Percentiles rank a stretch among this genome's conserved stretches.
These are phyloP conservation scores for Lepidochitona cinerea DNA, from an alignment of 2,888 invertebrate genomes.

Conservation along the genomic window DNA sequence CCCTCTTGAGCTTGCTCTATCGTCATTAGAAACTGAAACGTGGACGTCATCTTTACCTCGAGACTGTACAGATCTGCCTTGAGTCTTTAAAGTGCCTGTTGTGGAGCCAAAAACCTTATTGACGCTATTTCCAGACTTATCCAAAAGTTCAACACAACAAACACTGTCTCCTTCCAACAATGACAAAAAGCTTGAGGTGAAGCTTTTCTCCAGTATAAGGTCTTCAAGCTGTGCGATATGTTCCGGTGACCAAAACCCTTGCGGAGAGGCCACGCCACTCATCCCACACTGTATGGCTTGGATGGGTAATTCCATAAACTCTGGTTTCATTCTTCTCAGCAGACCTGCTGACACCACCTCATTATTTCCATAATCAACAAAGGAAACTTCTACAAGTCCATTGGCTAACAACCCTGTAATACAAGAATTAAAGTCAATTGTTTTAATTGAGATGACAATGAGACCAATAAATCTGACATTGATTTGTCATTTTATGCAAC, in stretches of 20 bases:
- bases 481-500: too few species aligned
- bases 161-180: slow-evolving; percentile 33
- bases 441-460: too few species aligned
- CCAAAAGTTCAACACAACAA: slow-evolving; percentile 45
- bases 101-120: slow-evolving; percentile 51
- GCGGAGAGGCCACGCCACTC: slow-evolving; percentile 44
- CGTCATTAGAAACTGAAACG: neutral
- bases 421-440: slow-evolving; percentile 11
- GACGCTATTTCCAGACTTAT: slow-evolving; percentile 41
- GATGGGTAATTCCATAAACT: slow-evolving; percentile 48
- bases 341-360: slow-evolving; percentile 45
- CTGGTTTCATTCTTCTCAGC: slow-evolving; percentile 46
- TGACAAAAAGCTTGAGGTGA: slow-evolving; percentile 43
- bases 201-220: slow-evolving; percentile 46
- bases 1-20: neutral
- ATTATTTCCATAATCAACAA: slow-evolving; percentile 69
- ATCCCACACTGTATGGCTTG: slow-evolving; percentile 55
- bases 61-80: neutral
- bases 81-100: slow-evolving; percentile 22
- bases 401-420: slow-evolving; percentile 45
- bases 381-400: slow-evolving; percentile 57
- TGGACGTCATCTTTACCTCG: neutral
- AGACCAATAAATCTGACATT: too few species aligned
- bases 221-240: slow-evolving; percentile 56
- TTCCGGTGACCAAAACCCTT: slow-evolving; percentile 60